A percentile compares a stretch with the other conserved stretches of the same genome.
phyloP scores from a whole-genome alignment of 2,113 vertebrate genomes.

The Xiphophorus couchianus region DNA sequence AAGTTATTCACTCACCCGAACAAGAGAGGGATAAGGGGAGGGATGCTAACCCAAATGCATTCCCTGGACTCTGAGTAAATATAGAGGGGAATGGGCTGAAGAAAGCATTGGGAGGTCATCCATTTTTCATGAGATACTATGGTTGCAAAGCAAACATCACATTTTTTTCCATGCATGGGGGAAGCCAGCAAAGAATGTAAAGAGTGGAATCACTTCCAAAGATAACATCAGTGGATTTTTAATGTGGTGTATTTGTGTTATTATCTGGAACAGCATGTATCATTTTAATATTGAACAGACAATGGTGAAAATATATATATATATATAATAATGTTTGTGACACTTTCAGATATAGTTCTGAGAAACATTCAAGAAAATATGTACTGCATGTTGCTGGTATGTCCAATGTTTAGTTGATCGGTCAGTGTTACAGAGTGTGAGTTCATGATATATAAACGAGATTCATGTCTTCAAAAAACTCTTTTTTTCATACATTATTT shows the following conservation, averaged over 20 bases:
- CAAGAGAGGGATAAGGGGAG: constrained; percentile 30
- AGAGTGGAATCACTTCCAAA: constrained; percentile 54
- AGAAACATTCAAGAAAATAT: constrained; percentile 27
- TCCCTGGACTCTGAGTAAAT: constrained; percentile 64
- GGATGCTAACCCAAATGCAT: constrained; percentile 59
- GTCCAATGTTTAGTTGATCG: neutral
- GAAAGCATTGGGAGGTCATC: constrained; percentile 72
- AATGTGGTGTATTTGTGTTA: constrained; percentile 13
- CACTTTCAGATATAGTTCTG: constrained; percentile 23
- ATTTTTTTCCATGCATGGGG: constrained; percentile 49
- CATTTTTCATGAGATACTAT: constrained; percentile 78
- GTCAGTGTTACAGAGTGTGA: neutral
- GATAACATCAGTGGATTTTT: constrained; percentile 34
- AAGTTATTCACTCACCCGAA: constrained; percentile 72
- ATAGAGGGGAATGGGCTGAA: constrained; percentile 51
- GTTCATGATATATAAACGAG: neutral
- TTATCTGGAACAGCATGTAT: constrained; percentile 3
- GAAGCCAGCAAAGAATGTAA: constrained; percentile 51
- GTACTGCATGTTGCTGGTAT: neutral
- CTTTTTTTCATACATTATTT: neutral
- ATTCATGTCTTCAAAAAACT: neutral
- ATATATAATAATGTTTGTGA: neutral
- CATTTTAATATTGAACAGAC: constrained; percentile 1
- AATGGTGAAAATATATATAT: neutral
- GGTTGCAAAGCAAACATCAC: constrained; percentile 74